Evolutionary conservation across 2,113 vertebrate species (phyloP), one percentile per base, ranked within the genome.

Genomic region (Nothobranchius furzeri): DNA sequence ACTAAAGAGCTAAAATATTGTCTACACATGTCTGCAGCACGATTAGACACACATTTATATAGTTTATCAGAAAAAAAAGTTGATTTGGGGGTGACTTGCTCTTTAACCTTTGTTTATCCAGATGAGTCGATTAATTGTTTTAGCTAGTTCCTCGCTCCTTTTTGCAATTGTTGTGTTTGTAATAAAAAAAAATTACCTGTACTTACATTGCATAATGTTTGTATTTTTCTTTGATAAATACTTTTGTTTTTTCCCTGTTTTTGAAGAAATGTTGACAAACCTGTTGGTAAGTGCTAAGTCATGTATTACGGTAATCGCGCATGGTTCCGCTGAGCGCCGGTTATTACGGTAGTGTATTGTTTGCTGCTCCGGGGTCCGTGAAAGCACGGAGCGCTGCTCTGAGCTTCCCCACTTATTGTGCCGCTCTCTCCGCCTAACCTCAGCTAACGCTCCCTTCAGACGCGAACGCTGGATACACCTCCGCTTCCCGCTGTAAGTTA

Each of bases 331-430:
- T 40, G 73, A 57, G 70, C 42, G 5, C 59, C 0, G 25, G 49
- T 60, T 12, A 63, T 90, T 92, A 91, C 88, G 91, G 90, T 85
- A 54, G 49, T 73, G 76, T 64, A 67, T 71, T 61, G 74, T 84
- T 71, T 64, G 66, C 64, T 43, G 75, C 82, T 70, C 46, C 20
- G 14, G 47, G 73, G 36, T 78, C 69, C 59, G 73, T 71, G 69
- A 87, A 83, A 82, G 57, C 83, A n/a, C 77, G 51, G 80, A 83
- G 68, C 72, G 60, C 43, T 17, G 78, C 43, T 71, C 73, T 78
- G 83, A 60, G 9, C 48, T 64, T 60, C 60, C 65, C 43, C 77
- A 78, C 74, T 66, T 3, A 66, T 56, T 12, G 4, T 45, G 14
- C 45, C 17, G 50, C 25, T 25, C 62, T 12, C 52, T 3, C 9